Conservation (phyloP, 2,797 vertebrate genomes). For the Sylvia borin region DNA sequence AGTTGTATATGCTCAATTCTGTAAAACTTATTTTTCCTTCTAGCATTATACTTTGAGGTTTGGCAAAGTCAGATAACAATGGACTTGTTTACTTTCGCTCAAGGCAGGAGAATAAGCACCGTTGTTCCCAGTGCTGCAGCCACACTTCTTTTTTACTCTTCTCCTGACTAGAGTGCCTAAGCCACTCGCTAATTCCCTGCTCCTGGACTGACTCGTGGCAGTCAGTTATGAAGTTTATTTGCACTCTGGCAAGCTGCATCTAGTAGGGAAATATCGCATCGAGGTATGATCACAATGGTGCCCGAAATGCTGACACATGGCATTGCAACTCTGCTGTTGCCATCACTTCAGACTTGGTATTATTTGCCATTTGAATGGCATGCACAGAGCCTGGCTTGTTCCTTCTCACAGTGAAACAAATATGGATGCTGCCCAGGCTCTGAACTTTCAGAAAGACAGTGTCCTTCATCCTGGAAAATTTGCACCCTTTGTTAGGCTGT, state of each 20-base stretch:
- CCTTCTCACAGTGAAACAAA: neutral
- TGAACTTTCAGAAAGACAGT: conserved; percentile 19
- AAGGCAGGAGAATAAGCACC: conserved; percentile 26
- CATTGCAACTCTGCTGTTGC: conserved; percentile 76
- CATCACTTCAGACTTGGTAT: conserved; percentile 26
- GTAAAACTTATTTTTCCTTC: conserved; percentile 54
- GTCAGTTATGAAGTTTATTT: conserved; percentile 56
- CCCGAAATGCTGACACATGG: conserved; percentile 80
- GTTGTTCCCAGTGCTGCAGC: neutral
- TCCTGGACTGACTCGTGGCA: conserved; percentile 27
- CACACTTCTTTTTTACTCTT: conserved; percentile 53
- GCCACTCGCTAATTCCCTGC: conserved; percentile 25
- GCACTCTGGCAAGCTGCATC: conserved; percentile 64
- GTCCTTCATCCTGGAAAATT: conserved; percentile 5
- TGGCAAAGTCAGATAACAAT: neutral
- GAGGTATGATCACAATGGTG: conserved; percentile 76
- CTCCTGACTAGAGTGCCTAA: conserved; percentile 50
- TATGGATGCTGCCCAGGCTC: conserved; percentile 1
- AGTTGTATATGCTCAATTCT: conserved; percentile 32
- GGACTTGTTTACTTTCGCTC: conserved; percentile 35
- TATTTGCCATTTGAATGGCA: neutral
- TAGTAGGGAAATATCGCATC: conserved; percentile 73
- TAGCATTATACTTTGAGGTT: conserved; percentile 46
- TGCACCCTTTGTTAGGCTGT: neutral
- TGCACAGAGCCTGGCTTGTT: conserved; percentile 3